phyloP scores from a whole-genome alignment of 23 tunicate species.

The Ciona savignyi region DNA sequence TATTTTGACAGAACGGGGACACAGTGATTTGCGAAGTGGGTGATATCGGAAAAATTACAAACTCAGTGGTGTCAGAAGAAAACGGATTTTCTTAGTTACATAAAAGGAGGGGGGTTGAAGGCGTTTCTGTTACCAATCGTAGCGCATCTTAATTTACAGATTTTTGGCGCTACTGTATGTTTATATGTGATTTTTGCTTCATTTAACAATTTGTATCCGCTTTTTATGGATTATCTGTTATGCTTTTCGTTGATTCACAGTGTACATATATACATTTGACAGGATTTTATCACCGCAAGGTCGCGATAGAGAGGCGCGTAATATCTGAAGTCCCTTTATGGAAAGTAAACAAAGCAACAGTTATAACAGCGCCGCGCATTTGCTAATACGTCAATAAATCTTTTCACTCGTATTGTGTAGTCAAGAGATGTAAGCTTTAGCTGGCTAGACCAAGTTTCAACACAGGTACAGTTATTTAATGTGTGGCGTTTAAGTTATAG shows the following conservation, averaged over 20 bases:
- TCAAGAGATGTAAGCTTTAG: neutral
- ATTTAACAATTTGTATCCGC: no score
- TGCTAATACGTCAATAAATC: neutral
- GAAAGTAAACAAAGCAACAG: neutral
- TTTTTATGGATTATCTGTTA: no score
- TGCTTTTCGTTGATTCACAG: no score
- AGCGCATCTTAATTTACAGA: no score
- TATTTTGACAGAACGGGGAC: slow-evolving; percentile 72
- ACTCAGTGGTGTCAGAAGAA: slow-evolving; percentile 41
- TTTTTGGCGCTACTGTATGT: no score
- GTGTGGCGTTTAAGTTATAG: no score
- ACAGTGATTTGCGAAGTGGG: slow-evolving; percentile 66
- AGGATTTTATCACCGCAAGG: no score
- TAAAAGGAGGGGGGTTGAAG: no score
- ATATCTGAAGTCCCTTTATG: neutral
- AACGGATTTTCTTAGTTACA: no score
- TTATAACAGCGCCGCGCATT: neutral
- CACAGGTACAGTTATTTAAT: neutral
- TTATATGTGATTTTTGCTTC: no score
- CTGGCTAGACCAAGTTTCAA: neutral
- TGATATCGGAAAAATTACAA: slow-evolving; percentile 72
- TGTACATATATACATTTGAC: no score
- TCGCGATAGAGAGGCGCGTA: neutral
- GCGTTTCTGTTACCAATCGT: no score
- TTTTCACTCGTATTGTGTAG: neutral